These are phyloP conservation scores for Tipula unca DNA, from an alignment of 2,888 invertebrate species.

Conservation along the genomic window DNA sequence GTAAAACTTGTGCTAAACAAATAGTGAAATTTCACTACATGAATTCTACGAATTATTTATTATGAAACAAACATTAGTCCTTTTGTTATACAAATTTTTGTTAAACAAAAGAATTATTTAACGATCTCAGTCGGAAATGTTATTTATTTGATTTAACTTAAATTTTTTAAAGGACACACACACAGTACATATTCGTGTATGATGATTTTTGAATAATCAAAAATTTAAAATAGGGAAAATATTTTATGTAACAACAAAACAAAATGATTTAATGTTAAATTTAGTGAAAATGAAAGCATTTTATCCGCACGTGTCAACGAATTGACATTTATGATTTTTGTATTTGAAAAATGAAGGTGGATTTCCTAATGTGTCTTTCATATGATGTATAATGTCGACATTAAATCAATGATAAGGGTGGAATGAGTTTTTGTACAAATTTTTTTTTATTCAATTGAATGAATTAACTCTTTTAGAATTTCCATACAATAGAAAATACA, in stretches of 20 bases:
- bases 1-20: background rate
- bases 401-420: background rate
- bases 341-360: background rate
- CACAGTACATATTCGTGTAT: too few relatives aligned
- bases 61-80: background rate
- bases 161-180: background rate
- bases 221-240: background rate
- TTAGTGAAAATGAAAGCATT: background rate
- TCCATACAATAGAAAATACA: background rate
- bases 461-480: background rate
- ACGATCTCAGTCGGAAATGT: conserved; percentile 8
- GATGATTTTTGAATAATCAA: background rate
- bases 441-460: background rate
- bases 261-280: background rate
- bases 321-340: background rate
- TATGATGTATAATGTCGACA: background rate
- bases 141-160: background rate
- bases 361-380: background rate
- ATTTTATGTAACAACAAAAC: background rate
- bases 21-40: background rate
- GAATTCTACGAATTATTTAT: background rate
- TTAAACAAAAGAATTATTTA: conserved; percentile 4
- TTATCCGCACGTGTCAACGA: background rate
- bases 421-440: background rate
- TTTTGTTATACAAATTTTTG: background rate